Evolutionary conservation across 2,888 invertebrate species (phyloP), one percentile per base, ranked within the genome.

Genomic region (Drosophila acutilabella): DNA sequence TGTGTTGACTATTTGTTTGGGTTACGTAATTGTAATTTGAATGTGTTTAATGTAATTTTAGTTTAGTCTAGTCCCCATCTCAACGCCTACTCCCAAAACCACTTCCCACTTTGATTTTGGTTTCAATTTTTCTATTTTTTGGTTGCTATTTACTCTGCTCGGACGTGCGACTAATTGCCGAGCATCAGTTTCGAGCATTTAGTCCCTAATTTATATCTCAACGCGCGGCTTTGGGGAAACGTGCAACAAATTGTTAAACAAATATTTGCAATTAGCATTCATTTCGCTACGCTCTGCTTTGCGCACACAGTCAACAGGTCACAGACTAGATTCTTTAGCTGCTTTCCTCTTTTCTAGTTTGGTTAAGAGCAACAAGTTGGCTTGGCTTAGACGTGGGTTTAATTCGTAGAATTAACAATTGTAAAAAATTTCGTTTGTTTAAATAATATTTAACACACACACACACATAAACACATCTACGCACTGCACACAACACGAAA

Each of bases 11-110:
- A 56, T 77, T 77, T 72, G 64, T 71, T 72, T 61, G 71, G 86
- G 70, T 80, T 83, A 86, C 87, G 78, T 86, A 85, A 85, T 85
- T 88, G 78, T 80, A 83, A 86, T 85, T 85, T 88, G 71, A 86
- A 74, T 78, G 80, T 80, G 70, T 88, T 88, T 86, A 86, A 88
- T 88, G 78, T 74, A 75, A 80, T 75, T 80, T 80, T 66, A 74
- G 74, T 74, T 69, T 36, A 13, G 74, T 67, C 52, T 36, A 36
- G 74, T 66, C 44, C 8, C 30, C 6, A 30, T 30, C 30, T 8
- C 2, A n/a, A n/a, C 30, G 1, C 30, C 6, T 8, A 36, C 4
- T 1, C 13, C 7, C 23, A 44, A 33, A 33, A 16, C 36, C 8
- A 30, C 30, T 30, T 30, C 30, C 30, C 20, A 30, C 33, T 23